Conservation (phyloP, 2,113 vertebrate genomes). For the Gasterosteus aculeatus region DNA sequence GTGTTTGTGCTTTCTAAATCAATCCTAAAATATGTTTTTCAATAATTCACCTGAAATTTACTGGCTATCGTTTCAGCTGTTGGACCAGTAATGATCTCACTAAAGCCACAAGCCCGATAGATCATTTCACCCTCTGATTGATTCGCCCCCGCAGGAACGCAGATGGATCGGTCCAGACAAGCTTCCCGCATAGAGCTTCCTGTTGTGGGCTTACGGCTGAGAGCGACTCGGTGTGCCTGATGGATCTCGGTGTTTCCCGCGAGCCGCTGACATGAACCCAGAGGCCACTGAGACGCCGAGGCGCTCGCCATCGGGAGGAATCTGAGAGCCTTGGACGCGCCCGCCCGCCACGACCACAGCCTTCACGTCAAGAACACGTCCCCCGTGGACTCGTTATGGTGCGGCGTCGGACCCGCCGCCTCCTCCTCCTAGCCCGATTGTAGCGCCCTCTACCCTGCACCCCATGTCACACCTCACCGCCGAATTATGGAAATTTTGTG, state of each 20-base stretch:
- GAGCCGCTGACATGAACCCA: constrained; percentile 86
- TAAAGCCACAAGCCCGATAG: background rate
- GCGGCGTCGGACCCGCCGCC: constrained; percentile 82
- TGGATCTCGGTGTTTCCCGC: constrained; percentile 77
- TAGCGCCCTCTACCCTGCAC: constrained; percentile 83
- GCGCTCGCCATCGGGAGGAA: constrained; percentile 77
- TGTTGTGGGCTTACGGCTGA: constrained; percentile 80
- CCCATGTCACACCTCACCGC: constrained; percentile 82
- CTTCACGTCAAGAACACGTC: constrained; percentile 67
- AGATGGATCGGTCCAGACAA: constrained; percentile 85
- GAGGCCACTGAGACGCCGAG: constrained; percentile 80
- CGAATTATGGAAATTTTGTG: constrained; percentile 99
- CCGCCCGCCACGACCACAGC: constrained; percentile 45
- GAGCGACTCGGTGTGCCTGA: constrained; percentile 72
- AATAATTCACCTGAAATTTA: too few relatives aligned
- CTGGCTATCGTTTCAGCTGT: background rate
- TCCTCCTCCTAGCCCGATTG: constrained; percentile 84
- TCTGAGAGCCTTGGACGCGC: constrained; percentile 70
- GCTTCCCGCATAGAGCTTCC: constrained; percentile 80
- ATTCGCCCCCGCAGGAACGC: constrained; percentile 82
- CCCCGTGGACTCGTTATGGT: constrained; percentile 88
- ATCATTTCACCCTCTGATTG: constrained; percentile 28
- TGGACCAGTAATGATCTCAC: background rate
- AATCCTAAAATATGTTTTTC: background rate
- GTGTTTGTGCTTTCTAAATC: background rate